A percentile compares a stretch with the other conserved stretches of the same genome.
These are phyloP conservation scores for Microctonus hyperodae DNA, from an alignment of 2,888 invertebrate genomes.

Conservation along the genomic window DNA sequence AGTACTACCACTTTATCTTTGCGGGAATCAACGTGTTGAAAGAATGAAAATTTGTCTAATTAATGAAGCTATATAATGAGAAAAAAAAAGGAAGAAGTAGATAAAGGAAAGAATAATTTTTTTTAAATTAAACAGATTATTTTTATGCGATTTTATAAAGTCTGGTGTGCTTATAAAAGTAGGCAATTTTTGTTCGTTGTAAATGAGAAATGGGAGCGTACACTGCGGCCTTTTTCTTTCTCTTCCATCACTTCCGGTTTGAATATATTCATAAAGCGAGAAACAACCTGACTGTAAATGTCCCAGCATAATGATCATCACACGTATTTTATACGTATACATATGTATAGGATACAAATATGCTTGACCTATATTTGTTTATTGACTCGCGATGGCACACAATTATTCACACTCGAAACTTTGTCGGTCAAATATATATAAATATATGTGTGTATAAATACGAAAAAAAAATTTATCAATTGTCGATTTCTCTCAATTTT, in stretches of 20 bases:
- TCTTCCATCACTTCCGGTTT: not conserved
- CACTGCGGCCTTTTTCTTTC: not conserved
- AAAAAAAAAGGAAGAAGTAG: not conserved
- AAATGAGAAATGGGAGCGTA: too few species aligned
- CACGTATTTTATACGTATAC: not conserved
- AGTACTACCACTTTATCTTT: constrained; percentile 9
- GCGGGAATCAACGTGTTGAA: constrained; percentile 6
- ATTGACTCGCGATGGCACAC: not conserved
- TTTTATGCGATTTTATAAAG: not conserved
- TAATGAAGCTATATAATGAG: not conserved
- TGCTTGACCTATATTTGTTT: constrained; percentile 7
- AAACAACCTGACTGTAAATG: not conserved
- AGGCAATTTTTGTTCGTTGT: constrained; percentile 20
- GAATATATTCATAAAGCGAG: not conserved
- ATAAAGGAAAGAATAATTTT: too few species aligned
- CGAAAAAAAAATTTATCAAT: too few species aligned
- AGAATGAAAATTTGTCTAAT: constrained; percentile 18
- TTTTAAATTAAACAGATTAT: not conserved
- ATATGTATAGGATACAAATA: too few species aligned
- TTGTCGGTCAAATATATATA: constrained; percentile 1
- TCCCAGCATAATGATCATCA: not conserved
- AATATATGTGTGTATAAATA: too few species aligned
- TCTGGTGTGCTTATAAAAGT: not conserved
- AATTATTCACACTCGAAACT: constrained; percentile 8
- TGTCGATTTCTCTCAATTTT: not conserved